Percentiles rank a stretch among this genome's conserved stretches.
Evolutionary conservation across 2,797 vertebrate genomes (phyloP).

Genomic region (Tapirus indicus): DNA sequence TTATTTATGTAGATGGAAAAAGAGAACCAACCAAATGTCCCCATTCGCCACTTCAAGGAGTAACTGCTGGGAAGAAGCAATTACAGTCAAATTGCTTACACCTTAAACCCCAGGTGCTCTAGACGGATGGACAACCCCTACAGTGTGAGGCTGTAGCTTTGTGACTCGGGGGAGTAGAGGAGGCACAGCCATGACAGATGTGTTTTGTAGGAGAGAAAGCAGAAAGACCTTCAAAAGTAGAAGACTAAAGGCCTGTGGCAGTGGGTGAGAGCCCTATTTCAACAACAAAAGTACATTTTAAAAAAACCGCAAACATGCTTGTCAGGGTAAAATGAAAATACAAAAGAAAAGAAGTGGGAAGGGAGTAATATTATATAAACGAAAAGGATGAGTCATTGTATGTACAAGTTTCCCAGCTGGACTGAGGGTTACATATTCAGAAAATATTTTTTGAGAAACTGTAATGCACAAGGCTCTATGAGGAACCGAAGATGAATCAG

Average conservation of each 20-base stretch:
- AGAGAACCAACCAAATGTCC: conserved; percentile 74
- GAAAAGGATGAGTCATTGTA: conserved; percentile 54
- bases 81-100: conserved; percentile 83
- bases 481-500: conserved; percentile 36
- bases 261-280: background rate
- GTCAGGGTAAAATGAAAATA: conserved; percentile 42
- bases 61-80: conserved; percentile 82
- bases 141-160: conserved; percentile 60
- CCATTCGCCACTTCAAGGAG: conserved; percentile 76
- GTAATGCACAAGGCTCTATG: background rate
- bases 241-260: conserved; percentile 32
- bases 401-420: background rate
- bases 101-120: conserved; percentile 83
- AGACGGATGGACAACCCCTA: conserved; percentile 78
- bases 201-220: conserved; percentile 59
- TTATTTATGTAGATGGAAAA: conserved; percentile 79
- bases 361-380: conserved; percentile 60
- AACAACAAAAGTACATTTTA: conserved; percentile 44
- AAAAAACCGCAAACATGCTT: background rate
- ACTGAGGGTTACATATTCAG: conserved; percentile 31
- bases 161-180: conserved; percentile 52
- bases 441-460: conserved; percentile 49
- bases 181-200: conserved; percentile 47
- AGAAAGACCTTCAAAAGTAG: conserved; percentile 70
- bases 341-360: conserved; percentile 27